Conservation (phyloP, 2,113 vertebrate genomes). For the Oenanthe oenanthe region DNA sequence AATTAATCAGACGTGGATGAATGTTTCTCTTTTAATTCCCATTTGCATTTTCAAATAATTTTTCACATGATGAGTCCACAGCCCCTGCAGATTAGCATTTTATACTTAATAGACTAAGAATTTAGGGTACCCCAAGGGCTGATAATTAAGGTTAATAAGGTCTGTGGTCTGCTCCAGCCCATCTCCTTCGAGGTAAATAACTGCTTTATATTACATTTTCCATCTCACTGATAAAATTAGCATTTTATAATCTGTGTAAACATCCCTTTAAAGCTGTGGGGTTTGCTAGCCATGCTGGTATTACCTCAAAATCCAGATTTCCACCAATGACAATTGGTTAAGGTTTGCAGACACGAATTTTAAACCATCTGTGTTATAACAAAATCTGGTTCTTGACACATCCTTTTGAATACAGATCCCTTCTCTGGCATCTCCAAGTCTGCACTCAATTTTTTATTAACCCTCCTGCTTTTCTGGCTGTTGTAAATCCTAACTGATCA, state of each 20-base stretch:
- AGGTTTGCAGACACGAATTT: not conserved
- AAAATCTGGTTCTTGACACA: not conserved
- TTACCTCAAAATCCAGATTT: not conserved
- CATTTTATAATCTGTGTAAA: not conserved
- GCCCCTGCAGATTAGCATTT: constrained; percentile 30
- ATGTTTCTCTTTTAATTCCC: constrained; percentile 9
- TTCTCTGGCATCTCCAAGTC: not conserved
- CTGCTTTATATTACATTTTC: constrained; percentile 18
- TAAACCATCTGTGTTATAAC: not conserved
- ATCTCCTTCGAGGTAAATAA: constrained; percentile 14
- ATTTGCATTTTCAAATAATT: constrained; percentile 17
- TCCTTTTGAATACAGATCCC: not conserved
- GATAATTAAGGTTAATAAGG: constrained; percentile 54
- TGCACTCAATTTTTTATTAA: not conserved
- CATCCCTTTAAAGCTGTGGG: not conserved
- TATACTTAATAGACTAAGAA: constrained; percentile 20
- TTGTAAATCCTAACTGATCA: not conserved
- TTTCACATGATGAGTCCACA: constrained; percentile 15
- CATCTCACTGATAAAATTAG: constrained; percentile 30
- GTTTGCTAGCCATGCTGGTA: not conserved
- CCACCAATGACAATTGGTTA: not conserved
- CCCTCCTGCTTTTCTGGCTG: not conserved
- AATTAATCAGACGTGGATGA: constrained; percentile 18
- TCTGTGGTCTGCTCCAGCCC: not conserved
- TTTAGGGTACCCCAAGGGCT: constrained; percentile 27